Evolutionary conservation across 2,113 vertebrate genomes (phyloP), one percentile per base, ranked within the genome.

Genomic region (Symphodus melops): DNA sequence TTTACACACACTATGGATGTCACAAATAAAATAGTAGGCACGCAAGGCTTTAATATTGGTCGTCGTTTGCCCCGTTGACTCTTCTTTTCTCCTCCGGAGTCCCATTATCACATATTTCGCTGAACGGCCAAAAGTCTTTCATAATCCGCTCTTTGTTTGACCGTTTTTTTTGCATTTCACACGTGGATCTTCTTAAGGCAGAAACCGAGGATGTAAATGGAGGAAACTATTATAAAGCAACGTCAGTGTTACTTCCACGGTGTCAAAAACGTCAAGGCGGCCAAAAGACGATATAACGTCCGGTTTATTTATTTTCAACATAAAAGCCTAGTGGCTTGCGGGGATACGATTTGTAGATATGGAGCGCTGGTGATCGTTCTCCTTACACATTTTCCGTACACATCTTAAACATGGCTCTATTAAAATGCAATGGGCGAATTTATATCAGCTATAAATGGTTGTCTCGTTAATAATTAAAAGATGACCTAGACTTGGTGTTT

Each of bases 241-340:
- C 84, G 78, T 84, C 71, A 76, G 54, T 70, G 9, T 23, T 68
- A 73, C 56, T 72, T 85, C 77, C 75, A 67, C 74, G 56, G 42
- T 68, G 75, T 77, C 52, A 54, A 70, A 42, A 19, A 37, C 64
- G 75, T 77, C 52, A 49, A 70, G 49, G 14, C 17, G 0, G 0
- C 52, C 9, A 51, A 19, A 37, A 10, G 23, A 19, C 55, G 58
- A 44, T 0, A 12, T 4, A 7, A 54, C 20, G 28, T 49, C 70
- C 63, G 10, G 19, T 25, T 59, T 9, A n/a, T 2, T 2, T 0
- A 0, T 70, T 80, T 76, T 88, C 81, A 79, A 44, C 44, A 12
- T 88, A 88, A 88, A 79, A 77, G 1, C 0, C 49, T 2, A 1
- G 0, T 3, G 3, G 3, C n/a, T 8, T 25, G 4, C 2, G 0